Conservation (phyloP, 2,797 vertebrate species). For the Eulemur rubriventer region DNA sequence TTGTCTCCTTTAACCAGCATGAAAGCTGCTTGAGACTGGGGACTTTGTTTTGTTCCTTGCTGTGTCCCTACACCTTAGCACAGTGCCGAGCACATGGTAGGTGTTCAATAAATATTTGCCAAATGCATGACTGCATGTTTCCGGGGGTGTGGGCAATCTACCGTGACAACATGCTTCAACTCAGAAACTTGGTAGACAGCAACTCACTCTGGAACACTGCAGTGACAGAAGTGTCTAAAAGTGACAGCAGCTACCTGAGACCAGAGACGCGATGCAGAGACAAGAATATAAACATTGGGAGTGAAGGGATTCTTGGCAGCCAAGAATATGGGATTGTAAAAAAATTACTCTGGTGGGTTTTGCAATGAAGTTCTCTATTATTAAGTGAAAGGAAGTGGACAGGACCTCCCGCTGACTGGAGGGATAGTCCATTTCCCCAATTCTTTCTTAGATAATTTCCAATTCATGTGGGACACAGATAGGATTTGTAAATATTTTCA, state of each 20-base stretch:
- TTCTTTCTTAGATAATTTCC: not conserved
- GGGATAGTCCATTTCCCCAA: not conserved
- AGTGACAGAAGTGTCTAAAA: not conserved
- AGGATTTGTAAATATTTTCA: not conserved
- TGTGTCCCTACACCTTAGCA: not conserved
- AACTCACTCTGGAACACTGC: not conserved
- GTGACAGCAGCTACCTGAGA: not conserved
- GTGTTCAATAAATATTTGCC: not conserved
- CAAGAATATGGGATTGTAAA: not conserved
- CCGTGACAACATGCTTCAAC: not conserved
- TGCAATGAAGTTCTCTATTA: not conserved
- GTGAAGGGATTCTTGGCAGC: not conserved
- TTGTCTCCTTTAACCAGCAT: not conserved
- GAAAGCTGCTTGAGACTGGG: not conserved
- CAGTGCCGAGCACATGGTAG: not conserved
- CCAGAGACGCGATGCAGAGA: not conserved
- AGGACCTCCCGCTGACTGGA: not conserved
- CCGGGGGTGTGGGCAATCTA: not conserved
- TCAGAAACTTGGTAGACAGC: not conserved
- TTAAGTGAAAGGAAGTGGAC: not conserved
- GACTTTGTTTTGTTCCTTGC: not conserved
- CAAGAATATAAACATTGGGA: not conserved
- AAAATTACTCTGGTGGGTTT: not conserved
- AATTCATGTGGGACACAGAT: not conserved
- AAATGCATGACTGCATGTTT: not conserved